Percentiles rank a stretch among this genome's conserved stretches.
Evolutionary conservation across 1,140 invertebrate genomes (phyloP).

Genomic region (Patella vulgata): DNA sequence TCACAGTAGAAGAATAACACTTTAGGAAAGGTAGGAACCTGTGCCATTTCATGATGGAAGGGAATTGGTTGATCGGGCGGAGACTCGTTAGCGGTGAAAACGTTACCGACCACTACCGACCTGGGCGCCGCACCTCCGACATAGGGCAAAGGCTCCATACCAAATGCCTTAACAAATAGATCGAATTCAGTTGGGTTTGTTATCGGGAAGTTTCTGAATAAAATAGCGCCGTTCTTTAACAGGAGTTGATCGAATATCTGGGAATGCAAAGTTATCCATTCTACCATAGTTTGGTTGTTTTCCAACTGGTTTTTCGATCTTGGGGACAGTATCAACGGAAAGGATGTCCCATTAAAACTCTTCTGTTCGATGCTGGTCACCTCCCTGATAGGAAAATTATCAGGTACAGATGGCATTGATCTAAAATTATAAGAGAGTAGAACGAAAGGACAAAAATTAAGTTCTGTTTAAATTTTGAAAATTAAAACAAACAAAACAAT

Average conservation of each 20-base stretch:
- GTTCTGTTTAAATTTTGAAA: too few species aligned
- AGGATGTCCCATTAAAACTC: constrained; percentile 33
- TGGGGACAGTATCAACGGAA: constrained; percentile 39
- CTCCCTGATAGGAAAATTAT: constrained; percentile 1
- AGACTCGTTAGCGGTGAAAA: constrained; percentile 57
- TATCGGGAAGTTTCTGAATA: constrained; percentile 53
- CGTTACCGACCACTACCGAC: constrained; percentile 39
- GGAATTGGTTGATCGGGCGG: constrained; percentile 52
- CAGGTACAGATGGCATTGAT: too few species aligned
- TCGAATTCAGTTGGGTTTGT: constrained; percentile 46
- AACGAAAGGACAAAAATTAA: too few species aligned
- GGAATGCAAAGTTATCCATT: constrained; percentile 36
- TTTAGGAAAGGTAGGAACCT: constrained; percentile 51
- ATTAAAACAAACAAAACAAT: too few species aligned
- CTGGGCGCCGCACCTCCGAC: constrained; percentile 52
- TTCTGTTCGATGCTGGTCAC: constrained; percentile 41
- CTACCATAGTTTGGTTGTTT: not conserved
- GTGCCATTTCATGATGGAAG: constrained; percentile 61
- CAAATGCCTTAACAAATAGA: constrained; percentile 46
- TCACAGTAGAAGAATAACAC: constrained; percentile 56
- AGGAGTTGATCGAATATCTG: constrained; percentile 31
- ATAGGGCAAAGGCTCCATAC: constrained; percentile 45
- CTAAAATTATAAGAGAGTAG: too few species aligned
- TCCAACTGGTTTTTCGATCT: not conserved
- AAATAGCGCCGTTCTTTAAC: constrained; percentile 49